These are phyloP conservation scores for Mareca strepera DNA, from an alignment of 2,797 vertebrate genomes.

Conservation along the genomic window DNA sequence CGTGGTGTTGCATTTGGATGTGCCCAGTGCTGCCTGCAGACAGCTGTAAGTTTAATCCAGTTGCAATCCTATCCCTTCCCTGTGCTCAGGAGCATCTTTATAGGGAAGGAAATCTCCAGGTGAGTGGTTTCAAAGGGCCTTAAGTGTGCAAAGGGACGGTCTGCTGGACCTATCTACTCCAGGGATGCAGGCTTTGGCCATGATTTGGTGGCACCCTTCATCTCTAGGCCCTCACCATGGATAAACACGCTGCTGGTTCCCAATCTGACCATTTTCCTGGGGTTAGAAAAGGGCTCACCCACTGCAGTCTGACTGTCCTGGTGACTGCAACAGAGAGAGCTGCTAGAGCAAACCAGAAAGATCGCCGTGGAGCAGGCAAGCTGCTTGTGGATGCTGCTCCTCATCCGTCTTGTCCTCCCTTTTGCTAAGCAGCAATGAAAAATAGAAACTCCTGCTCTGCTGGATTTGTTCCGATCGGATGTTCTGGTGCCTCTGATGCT, in stretches of 20 bases:
- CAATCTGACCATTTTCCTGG: neutral
- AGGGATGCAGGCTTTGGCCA: too few species aligned
- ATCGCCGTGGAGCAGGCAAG: neutral
- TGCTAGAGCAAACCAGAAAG: neutral
- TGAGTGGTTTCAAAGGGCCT: neutral
- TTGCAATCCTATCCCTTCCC: neutral
- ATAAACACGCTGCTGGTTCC: neutral
- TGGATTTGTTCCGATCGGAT: neutral
- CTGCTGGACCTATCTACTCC: accelerated
- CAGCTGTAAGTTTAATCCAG: accelerated
- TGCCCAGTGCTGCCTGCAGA: neutral
- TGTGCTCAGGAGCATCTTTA: neutral
- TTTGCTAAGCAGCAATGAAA: neutral
- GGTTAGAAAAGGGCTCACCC: neutral
- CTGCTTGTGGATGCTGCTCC: accelerated
- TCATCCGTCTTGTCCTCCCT: too few species aligned
- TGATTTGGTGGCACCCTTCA: neutral
- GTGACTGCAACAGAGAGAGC: neutral
- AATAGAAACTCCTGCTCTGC: neutral
- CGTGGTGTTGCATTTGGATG: neutral
- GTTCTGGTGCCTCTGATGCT: neutral
- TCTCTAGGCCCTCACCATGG: neutral
- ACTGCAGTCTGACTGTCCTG: neutral
- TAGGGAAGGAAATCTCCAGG: neutral
- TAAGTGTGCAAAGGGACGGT: neutral